Base-by-base conservation (phyloP, 2,888 invertebrate species). In the Meiosimyza decipiens region DNA sequence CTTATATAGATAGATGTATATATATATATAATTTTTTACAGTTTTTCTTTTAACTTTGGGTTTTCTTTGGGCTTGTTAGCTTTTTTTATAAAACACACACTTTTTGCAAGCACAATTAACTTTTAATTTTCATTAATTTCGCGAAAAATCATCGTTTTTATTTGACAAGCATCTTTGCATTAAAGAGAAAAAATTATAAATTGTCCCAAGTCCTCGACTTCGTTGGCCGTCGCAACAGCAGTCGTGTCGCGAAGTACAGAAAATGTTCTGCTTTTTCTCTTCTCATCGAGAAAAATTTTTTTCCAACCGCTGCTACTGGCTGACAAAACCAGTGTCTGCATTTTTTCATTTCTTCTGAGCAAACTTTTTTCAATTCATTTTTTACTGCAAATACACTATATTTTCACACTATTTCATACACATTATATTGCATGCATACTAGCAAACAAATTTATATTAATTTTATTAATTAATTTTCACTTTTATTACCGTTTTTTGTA, bases 401-500 rank as follows among this genome's bases (percentile, higher is more conserved):
- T 77, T 77, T 75, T 54, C 28, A 12, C 22, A 59, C 72, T 72
- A 60, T 79, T 82, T 78, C 73, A 72, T 72, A 71, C 72, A 76
- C 78, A 81, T 77, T 77, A 69, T 70, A 74, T 80, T 81, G 76
- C 78, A 75, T 76, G 76, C 75, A 76, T 78, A 70, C 78, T 79
- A 63, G 60, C 69, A 71, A 80, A 77, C 72, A 74, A 73, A 80
- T 80, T 81, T 77, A 76, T 74, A 9, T 59, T 76, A 79, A 72
- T 77, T 79, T 82, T 77, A 72, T 78, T 74, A 81, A 82, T 82
- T 82, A 77, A 79, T 80, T 79, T 81, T 55, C 78, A 79, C 82
- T 82, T 81, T 82, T 81, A 80, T 79, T 83, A 83, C 84, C 86
- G 84, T 84, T 83, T 85, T 82, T 82, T 81, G 79, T 82, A 83